These are phyloP conservation scores for Choloepus didactylus DNA, from an alignment of 2,797 vertebrate genomes.

Conservation along the genomic window DNA sequence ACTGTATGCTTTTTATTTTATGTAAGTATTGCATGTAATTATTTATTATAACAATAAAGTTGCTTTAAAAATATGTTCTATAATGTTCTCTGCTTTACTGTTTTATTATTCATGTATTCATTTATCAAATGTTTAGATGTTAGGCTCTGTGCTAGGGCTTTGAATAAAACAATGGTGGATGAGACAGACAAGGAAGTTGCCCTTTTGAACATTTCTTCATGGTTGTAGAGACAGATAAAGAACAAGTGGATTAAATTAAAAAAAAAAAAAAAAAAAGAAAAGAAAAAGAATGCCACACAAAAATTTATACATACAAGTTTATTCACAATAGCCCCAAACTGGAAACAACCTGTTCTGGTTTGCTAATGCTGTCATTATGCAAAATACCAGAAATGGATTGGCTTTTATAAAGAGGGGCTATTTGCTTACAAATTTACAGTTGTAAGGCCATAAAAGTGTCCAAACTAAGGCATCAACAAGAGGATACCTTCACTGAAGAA, in stretches of 20 bases:
- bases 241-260: neutral
- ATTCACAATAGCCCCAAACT: neutral
- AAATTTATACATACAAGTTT: neutral
- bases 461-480: too few species aligned
- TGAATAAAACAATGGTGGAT: neutral
- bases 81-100: neutral
- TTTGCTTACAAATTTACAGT: too few species aligned
- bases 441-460: too few species aligned
- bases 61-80: neutral
- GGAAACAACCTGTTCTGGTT: neutral
- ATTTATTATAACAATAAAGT: neutral
- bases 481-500: neutral
- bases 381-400: too few species aligned
- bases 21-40: neutral
- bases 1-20: neutral
- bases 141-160: neutral
- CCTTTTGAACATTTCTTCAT: neutral
- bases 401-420: too few species aligned
- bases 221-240: neutral
- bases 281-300: neutral
- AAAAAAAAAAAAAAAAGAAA: neutral
- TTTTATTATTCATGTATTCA: neutral
- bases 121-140: neutral
- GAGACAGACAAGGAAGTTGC: neutral
- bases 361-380: too few species aligned